phyloP scores from a whole-genome alignment of 2,888 invertebrate species.

The Euspilapteryx auroguttella region DNA sequence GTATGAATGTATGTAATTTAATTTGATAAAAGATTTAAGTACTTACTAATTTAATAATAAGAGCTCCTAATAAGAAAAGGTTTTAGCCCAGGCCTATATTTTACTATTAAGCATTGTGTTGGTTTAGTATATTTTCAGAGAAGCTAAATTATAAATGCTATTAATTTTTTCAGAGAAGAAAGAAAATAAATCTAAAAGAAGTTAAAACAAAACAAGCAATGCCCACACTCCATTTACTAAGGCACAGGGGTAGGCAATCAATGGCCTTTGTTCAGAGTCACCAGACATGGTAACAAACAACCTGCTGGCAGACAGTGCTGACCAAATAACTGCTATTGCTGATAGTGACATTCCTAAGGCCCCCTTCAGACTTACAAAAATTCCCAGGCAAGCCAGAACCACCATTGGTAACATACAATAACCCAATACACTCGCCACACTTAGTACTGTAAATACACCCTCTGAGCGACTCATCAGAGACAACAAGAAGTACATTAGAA shows the following conservation, averaged over 20 bases:
- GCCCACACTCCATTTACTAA: constrained; percentile 93
- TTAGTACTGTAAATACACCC: constrained; percentile 73
- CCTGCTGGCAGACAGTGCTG: constrained; percentile 88
- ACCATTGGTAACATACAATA: constrained; percentile 94
- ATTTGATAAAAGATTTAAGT: no score
- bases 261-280: constrained; percentile 81
- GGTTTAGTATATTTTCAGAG: no score
- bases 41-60: no score
- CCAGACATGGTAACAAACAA: constrained; percentile 89
- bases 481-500: constrained; percentile 85
- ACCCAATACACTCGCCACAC: constrained; percentile 86
- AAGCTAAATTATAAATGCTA: no score
- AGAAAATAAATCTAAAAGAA: no score
- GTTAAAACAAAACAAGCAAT: constrained; percentile 87
- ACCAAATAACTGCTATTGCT: constrained; percentile 78
- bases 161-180: no score
- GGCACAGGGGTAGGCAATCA: constrained; percentile 92
- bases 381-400: constrained; percentile 76
- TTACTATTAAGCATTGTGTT: no score
- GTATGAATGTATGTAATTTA: no score
- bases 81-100: no score
- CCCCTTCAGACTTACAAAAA: constrained; percentile 78
- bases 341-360: constrained; percentile 69
- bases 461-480: constrained; percentile 75
- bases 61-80: no score